These are phyloP conservation scores for Hemaris fuciformis DNA, from an alignment of 2,888 invertebrate species.

Conservation along the genomic window DNA sequence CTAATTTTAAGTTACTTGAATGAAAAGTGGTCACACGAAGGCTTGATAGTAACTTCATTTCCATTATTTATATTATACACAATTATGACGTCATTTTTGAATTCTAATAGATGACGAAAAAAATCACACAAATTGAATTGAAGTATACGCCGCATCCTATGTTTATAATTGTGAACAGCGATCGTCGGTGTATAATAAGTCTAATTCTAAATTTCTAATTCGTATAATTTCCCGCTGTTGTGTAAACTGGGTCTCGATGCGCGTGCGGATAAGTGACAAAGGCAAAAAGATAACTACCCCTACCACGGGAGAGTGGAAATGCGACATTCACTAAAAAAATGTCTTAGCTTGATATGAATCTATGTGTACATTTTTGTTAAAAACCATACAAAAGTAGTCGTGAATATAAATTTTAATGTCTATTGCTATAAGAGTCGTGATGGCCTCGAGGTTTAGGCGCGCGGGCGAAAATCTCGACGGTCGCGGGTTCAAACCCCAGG, in stretches of 20 bases:
- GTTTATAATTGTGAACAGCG: not conserved
- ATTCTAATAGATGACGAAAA: too few species aligned
- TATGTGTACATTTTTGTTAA: not conserved
- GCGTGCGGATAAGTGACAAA: not conserved
- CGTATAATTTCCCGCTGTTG: not conserved
- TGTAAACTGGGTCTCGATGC: slow-evolving; percentile 5
- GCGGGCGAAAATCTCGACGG: too few species aligned
- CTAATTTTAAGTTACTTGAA: too few species aligned
- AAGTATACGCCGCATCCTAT: not conserved
- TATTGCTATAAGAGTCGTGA: too few species aligned
- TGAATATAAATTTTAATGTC: too few species aligned
- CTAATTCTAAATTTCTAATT: not conserved
- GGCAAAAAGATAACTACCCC: not conserved
- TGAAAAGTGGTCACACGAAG: too few species aligned
- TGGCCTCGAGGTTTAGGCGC: too few species aligned
- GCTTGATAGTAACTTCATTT: too few species aligned
- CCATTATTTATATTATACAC: too few species aligned
- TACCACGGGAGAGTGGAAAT: not conserved
- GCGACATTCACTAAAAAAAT: not conserved
- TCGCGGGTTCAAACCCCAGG: too few species aligned
- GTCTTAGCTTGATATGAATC: not conserved
- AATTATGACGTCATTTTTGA: too few species aligned
- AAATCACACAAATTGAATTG: not conserved
- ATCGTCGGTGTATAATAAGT: not conserved
- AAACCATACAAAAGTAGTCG: too few species aligned